These are phyloP conservation scores for Pelmatolapia mariae DNA, from an alignment of 2,113 vertebrate genomes.

Conservation along the genomic window DNA sequence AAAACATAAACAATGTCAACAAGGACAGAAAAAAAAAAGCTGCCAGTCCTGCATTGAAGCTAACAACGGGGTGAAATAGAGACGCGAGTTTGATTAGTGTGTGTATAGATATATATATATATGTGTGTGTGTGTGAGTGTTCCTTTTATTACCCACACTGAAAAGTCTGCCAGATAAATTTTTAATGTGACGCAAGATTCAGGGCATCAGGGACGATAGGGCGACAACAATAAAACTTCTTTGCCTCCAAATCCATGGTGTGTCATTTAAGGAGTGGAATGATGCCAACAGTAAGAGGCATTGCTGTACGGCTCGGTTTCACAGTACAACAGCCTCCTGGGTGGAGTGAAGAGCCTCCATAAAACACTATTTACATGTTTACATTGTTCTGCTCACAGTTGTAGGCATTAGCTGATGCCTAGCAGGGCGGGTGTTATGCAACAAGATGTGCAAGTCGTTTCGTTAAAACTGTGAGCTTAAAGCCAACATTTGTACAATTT, in stretches of 20 bases:
- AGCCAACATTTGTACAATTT: not conserved
- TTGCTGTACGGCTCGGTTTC: constrained; percentile 1
- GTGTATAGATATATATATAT: not conserved
- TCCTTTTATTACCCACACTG: constrained; percentile 51
- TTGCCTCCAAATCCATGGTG: constrained; percentile 34
- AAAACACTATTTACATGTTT: constrained; percentile 40
- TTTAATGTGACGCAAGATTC: constrained; percentile 53
- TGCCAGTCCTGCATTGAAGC: not conserved
- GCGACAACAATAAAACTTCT: constrained; percentile 44
- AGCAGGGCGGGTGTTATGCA: not conserved
- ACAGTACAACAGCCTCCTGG: constrained; percentile 3
- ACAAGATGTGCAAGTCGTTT: not conserved
- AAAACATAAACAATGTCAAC: not conserved
- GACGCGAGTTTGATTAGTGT: not conserved
- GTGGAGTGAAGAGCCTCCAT: not conserved
- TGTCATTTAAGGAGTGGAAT: constrained; percentile 39
- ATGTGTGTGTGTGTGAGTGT: not conserved
- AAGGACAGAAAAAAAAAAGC: not conserved
- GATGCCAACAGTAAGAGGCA: constrained; percentile 40
- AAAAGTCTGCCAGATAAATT: constrained; percentile 44
- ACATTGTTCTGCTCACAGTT: constrained; percentile 27
- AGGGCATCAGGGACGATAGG: constrained; percentile 27
- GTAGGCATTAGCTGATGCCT: not conserved
- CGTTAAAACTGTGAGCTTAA: not conserved
- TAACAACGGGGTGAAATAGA: not conserved